phyloP scores from a whole-genome alignment of 1,140 invertebrate genomes.

The Danaus plexippus region DNA sequence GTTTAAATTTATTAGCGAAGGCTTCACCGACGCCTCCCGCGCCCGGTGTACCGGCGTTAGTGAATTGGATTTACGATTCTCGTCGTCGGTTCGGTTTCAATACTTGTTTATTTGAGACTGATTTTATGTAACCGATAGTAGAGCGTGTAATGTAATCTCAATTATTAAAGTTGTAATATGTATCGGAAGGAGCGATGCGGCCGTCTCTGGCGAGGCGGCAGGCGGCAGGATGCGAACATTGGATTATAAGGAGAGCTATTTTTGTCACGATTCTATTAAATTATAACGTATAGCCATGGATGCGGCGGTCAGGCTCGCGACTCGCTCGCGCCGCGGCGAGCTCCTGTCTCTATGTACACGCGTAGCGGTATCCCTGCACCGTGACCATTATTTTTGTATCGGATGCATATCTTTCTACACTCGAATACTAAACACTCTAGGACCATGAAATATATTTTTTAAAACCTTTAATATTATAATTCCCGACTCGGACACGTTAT shows the following conservation, averaged over 20 bases:
- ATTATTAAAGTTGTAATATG: slow-evolving; percentile 1
- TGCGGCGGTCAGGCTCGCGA: slow-evolving; percentile 53
- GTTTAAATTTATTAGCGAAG: slow-evolving; percentile 52
- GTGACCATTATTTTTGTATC: slow-evolving; percentile 26
- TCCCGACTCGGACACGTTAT: slow-evolving; percentile 12
- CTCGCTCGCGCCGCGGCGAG: too few species aligned
- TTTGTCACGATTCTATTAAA: slow-evolving; percentile 54
- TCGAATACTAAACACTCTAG: slow-evolving; percentile 18
- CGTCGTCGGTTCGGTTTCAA: slow-evolving; percentile 22
- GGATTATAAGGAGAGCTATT: slow-evolving; percentile 58
- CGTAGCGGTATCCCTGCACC: slow-evolving; percentile 7
- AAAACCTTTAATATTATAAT: slow-evolving; percentile 19
- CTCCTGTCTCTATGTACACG: background rate
- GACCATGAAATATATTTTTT: slow-evolving; percentile 27
- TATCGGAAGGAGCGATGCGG: too few species aligned
- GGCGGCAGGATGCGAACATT: slow-evolving; percentile 4
- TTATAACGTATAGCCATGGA: slow-evolving; percentile 39
- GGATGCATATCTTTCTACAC: slow-evolving; percentile 27
- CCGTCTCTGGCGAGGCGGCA: too few species aligned
- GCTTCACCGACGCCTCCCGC: background rate
- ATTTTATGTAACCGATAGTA: slow-evolving; percentile 54
- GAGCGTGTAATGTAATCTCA: slow-evolving; percentile 20
- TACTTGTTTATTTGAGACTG: slow-evolving; percentile 58
- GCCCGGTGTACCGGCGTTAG: slow-evolving; percentile 13
- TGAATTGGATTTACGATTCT: background rate